phyloP scores from a whole-genome alignment of 2,888 invertebrate genomes.

The Aporophyla nigra region DNA sequence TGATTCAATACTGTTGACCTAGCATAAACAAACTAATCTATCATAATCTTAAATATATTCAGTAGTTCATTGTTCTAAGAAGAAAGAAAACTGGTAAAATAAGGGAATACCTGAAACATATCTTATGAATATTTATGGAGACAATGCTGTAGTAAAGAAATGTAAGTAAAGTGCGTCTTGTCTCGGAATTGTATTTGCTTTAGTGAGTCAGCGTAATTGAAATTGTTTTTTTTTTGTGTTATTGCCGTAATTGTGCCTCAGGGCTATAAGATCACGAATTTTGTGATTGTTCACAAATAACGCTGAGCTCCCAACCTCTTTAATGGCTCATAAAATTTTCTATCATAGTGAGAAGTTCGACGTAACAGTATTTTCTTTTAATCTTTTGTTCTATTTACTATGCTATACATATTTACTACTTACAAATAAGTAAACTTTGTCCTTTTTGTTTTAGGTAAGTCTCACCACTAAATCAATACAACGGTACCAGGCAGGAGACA shows the following conservation, averaged over 20 bases:
- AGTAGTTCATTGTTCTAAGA: constrained; percentile 24
- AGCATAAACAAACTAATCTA: constrained; percentile 29
- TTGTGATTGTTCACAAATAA: constrained; percentile 24
- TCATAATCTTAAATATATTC: constrained; percentile 39
- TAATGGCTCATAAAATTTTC: constrained; percentile 31
- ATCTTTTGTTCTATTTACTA: not conserved
- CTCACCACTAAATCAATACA: not conserved
- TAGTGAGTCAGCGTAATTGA: constrained; percentile 49
- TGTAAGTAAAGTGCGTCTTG: constrained; percentile 27
- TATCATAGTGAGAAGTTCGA: constrained; percentile 8
- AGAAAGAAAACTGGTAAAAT: constrained; percentile 30
- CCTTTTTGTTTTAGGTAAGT: constrained; percentile 57
- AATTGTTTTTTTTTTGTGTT: constrained; percentile 39
- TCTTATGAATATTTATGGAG: constrained; percentile 58
- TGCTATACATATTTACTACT: not conserved
- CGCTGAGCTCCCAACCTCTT: constrained; percentile 1
- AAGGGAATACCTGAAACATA: constrained; percentile 34
- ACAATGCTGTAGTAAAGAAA: constrained; percentile 30
- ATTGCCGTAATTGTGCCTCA: constrained; percentile 25
- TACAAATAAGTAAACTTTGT: not conserved
- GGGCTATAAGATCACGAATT: constrained; percentile 22
- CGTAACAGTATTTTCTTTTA: constrained; percentile 4
- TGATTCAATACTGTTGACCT: constrained; percentile 16
- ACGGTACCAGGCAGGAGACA: not conserved
- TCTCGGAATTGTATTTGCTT: constrained; percentile 34